Percentiles rank a stretch among this genome's conserved stretches.
These are phyloP conservation scores for Eupithecia exiguata DNA, from an alignment of 2,888 invertebrate species.

Conservation along the genomic window DNA sequence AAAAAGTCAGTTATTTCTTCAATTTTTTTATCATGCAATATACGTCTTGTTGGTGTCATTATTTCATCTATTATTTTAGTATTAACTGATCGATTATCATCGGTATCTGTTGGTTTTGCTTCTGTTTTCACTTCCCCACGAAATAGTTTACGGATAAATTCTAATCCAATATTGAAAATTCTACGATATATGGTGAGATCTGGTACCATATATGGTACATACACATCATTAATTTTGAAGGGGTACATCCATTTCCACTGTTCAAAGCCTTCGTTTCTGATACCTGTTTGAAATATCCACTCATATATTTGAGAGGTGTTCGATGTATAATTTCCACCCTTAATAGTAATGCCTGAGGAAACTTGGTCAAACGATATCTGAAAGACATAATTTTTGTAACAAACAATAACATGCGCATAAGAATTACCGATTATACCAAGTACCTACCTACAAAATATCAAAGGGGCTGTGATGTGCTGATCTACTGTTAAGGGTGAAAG, in stretches of 20 bases:
- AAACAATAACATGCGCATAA: background rate
- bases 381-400: background rate
- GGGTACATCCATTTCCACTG: background rate
- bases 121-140: background rate
- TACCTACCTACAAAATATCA: too few species aligned
- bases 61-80: background rate
- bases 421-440: too few species aligned
- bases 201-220: conserved; percentile 3
- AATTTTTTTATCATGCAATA: conserved; percentile 43
- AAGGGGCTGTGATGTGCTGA: too few species aligned
- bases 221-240: background rate
- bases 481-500: too few species aligned
- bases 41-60: conserved; percentile 14
- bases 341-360: background rate
- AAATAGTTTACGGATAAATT: background rate
- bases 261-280: background rate
- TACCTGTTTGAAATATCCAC: background rate
- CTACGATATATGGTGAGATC: conserved; percentile 3
- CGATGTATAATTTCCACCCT: background rate
- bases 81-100: background rate
- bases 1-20: conserved; percentile 49
- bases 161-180: conserved; percentile 8
- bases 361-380: background rate
- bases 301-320: background rate
- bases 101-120: background rate